These are phyloP conservation scores for Pogonophryne albipinna DNA, from an alignment of 2,797 vertebrate genomes.

Conservation along the genomic window DNA sequence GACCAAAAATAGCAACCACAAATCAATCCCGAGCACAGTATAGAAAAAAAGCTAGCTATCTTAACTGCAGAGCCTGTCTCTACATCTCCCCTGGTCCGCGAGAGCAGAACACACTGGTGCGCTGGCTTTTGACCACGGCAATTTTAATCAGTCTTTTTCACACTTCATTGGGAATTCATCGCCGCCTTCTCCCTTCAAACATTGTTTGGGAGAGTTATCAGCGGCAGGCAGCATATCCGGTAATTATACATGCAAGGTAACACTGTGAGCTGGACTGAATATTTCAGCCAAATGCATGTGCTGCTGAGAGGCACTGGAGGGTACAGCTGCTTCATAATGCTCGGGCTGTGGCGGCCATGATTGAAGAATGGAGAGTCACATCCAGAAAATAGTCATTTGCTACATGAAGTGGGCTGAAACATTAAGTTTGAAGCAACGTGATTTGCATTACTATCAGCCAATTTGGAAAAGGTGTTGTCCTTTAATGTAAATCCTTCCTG, in stretches of 20 bases:
- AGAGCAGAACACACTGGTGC: constrained; percentile 83
- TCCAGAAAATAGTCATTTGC: constrained; percentile 40
- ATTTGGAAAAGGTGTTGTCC: constrained; percentile 34
- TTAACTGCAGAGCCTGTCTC: constrained; percentile 73
- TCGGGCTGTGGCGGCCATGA: constrained; percentile 60
- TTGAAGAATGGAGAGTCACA: constrained; percentile 54
- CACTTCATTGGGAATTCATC: constrained; percentile 89
- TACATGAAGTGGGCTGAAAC: constrained; percentile 36
- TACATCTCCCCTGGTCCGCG: constrained; percentile 76
- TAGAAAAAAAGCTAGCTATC: constrained; percentile 62
- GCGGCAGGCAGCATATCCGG: constrained; percentile 86
- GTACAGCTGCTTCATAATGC: constrained; percentile 73
- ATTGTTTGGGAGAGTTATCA: constrained; percentile 89
- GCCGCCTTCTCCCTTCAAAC: constrained; percentile 84
- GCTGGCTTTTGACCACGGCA: constrained; percentile 84
- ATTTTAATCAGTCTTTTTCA: constrained; percentile 89
- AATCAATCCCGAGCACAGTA: constrained; percentile 53
- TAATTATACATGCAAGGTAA: constrained; percentile 88
- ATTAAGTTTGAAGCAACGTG: constrained; percentile 36
- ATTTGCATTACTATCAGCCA: constrained; percentile 55
- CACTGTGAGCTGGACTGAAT: constrained; percentile 80
- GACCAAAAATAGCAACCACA: constrained; percentile 69
- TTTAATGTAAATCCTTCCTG: constrained; percentile 43
- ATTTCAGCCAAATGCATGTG: constrained; percentile 82
- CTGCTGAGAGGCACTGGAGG: constrained; percentile 77